phyloP scores from a whole-genome alignment of 1,140 invertebrate species.

The Formica selysi region DNA sequence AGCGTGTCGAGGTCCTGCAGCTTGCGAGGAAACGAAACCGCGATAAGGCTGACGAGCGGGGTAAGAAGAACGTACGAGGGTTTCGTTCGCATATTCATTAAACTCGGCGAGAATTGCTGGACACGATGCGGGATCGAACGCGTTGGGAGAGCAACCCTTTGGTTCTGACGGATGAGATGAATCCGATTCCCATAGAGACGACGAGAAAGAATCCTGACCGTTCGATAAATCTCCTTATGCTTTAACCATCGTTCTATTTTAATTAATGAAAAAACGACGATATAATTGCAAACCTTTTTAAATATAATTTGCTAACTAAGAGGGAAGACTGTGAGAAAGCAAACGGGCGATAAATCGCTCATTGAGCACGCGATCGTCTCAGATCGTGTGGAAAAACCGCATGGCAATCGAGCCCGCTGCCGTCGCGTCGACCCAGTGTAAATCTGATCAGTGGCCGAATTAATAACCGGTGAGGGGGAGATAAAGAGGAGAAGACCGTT shows the following conservation, averaged over 20 bases:
- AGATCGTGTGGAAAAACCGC: slow-evolving; percentile 74
- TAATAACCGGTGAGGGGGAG: slow-evolving; percentile 68
- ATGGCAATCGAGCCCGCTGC: slow-evolving; percentile 39
- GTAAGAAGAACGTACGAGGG: slow-evolving; percentile 4
- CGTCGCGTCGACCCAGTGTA: slow-evolving; percentile 55
- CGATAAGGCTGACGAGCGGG: slow-evolving; percentile 18
- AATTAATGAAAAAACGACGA: background rate
- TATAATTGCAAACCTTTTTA: background rate
- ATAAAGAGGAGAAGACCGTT: slow-evolving; percentile 60
- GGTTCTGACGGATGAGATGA: slow-evolving; percentile 66
- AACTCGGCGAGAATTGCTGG: slow-evolving; percentile 49
- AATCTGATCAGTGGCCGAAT: slow-evolving; percentile 77
- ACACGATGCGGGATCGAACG: slow-evolving; percentile 29
- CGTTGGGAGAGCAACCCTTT: slow-evolving; percentile 34
- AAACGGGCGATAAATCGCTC: slow-evolving; percentile 42
- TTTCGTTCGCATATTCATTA: slow-evolving; percentile 79
- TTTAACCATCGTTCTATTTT: background rate
- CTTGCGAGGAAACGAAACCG: slow-evolving; percentile 44
- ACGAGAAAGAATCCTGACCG: background rate
- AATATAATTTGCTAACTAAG: too few relatives aligned
- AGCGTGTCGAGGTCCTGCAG: slow-evolving; percentile 68
- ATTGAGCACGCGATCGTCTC: slow-evolving; percentile 56
- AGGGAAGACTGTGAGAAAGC: background rate
- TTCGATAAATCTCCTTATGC: background rate
- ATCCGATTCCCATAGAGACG: slow-evolving; percentile 30